phyloP scores from a whole-genome alignment of 2,113 vertebrate genomes.

The Coreoperca whiteheadi region DNA sequence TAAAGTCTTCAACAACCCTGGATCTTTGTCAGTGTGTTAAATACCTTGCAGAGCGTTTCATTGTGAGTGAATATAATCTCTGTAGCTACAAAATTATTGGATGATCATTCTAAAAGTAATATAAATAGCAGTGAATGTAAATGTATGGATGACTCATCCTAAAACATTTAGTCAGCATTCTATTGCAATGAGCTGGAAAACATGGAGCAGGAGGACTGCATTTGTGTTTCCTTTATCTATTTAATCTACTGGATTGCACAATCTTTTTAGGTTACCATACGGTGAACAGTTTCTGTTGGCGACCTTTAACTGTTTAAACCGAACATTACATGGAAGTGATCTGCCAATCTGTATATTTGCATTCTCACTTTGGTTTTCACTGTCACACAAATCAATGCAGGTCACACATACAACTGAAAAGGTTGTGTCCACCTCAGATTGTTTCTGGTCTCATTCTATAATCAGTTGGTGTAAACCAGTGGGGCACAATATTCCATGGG shows the following conservation, averaged over 20 bases:
- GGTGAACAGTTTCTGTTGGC: conserved; percentile 52
- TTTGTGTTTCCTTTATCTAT: conserved; percentile 27
- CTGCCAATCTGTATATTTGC: conserved; percentile 50
- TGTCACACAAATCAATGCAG: conserved; percentile 58
- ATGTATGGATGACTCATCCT: conserved; percentile 42
- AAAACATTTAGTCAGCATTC: conserved; percentile 46
- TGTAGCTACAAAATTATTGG: conserved; percentile 72
- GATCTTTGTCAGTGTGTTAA: conserved; percentile 63
- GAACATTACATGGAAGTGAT: conserved; percentile 52
- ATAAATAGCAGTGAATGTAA: conserved; percentile 56
- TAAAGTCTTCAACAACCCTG: conserved; percentile 71
- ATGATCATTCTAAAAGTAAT: conserved; percentile 57
- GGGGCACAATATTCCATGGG: conserved; percentile 36
- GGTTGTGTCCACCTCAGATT: conserved; percentile 9
- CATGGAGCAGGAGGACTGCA: conserved; percentile 22
- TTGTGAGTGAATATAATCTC: conserved; percentile 66
- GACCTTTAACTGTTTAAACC: conserved; percentile 45
- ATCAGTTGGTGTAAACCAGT: conserved; percentile 59
- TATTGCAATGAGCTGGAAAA: conserved; percentile 63
- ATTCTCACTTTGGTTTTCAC: conserved; percentile 75
- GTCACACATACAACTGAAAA: conserved; percentile 36
- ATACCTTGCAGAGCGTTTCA: conserved; percentile 59
- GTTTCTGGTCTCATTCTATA: conserved; percentile 21
- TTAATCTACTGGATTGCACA: conserved; percentile 65
- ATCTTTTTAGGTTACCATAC: conserved; percentile 54